Evolutionary conservation across 2,888 invertebrate species (phyloP).

Genomic region (Tinea trinotella): DNA sequence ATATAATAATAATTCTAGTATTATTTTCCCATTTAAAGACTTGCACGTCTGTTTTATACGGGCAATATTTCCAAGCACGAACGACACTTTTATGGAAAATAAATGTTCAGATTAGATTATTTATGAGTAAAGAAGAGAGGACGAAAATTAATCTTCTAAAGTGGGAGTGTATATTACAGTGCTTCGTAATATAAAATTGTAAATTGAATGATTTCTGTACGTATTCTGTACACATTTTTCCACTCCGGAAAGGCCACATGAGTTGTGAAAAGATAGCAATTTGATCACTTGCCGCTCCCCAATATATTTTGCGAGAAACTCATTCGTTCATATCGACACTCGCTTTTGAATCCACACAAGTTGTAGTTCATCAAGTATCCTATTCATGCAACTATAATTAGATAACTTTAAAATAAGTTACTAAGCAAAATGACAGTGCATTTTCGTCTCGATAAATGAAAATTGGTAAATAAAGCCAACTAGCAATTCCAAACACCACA

Average conservation of each 20-base stretch:
- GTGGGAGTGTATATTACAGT: not conserved
- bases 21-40: not conserved
- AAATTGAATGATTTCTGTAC: not conserved
- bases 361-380: not conserved
- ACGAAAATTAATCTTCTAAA: not conserved
- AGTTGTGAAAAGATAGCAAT: not conserved
- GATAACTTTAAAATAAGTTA: not conserved
- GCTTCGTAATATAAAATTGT: not conserved
- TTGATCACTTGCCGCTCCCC: not conserved
- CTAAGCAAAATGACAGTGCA: not conserved
- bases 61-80: not conserved
- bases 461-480: not conserved
- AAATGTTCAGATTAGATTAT: not conserved
- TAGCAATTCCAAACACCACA: constrained; percentile 2
- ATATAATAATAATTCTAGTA: not conserved
- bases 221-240: not conserved
- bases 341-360: not conserved
- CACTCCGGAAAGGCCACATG: not conserved
- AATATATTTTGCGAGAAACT: not conserved
- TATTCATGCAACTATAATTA: not conserved
- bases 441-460: not conserved
- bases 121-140: not conserved
- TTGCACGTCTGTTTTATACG: not conserved
- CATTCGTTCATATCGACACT: not conserved
- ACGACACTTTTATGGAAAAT: not conserved